Base-by-base conservation (phyloP, 2,113 vertebrate species). In the Dendrocopos noguchii region DNA sequence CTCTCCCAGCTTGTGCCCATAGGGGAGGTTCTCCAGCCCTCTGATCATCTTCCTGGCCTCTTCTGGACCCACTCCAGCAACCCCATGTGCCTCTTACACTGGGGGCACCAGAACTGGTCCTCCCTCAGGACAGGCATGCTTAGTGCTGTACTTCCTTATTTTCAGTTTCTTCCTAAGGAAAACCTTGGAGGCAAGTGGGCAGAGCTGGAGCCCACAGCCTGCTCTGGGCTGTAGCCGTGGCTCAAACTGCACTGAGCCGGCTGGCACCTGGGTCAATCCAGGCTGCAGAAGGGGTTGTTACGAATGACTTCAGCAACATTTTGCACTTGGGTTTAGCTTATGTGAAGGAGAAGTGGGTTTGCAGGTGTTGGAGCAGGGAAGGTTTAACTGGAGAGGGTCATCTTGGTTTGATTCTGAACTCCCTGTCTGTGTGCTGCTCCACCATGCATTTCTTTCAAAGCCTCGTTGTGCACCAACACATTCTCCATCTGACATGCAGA, bases 401-500 rank as follows among this genome's bases (percentile, higher is more conserved):
- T 31, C 44, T 31, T 28, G 63, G 25, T 19, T 36, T 77, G 8
- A 29, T 64, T 12, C 50, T 13, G 7, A 53, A 39, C 77, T 84
- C 73, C 13, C 0, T 84, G 59, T 92, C 91, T 88, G 77, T 80
- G 55, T 88, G 94, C 93, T 95, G 77, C 73, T 93, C 73, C 18
- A 50, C 72, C 14, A 2, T 50, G 74, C 84, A 92, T 94, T 95
- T 95, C 94, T 96, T 95, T 96, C 88, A 91, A 96, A 94, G 84
- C 72, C 77, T 78, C 36, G 56, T 75, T 91, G 82, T 84, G 80
- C 61, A 86, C 90, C 95, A 94, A 91, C 91, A 94, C 85, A 59
- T 93, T 95, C 93, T 94, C 91, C 87, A 85, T 93, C 91, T 95
- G 95, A 94, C 93, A 90, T 74, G 88, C 67, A 86, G 86, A 94